Percentiles rank a stretch among this genome's conserved stretches.
phyloP scores from a whole-genome alignment of 2,888 invertebrate species.

The Phrixothrix hirtus region DNA sequence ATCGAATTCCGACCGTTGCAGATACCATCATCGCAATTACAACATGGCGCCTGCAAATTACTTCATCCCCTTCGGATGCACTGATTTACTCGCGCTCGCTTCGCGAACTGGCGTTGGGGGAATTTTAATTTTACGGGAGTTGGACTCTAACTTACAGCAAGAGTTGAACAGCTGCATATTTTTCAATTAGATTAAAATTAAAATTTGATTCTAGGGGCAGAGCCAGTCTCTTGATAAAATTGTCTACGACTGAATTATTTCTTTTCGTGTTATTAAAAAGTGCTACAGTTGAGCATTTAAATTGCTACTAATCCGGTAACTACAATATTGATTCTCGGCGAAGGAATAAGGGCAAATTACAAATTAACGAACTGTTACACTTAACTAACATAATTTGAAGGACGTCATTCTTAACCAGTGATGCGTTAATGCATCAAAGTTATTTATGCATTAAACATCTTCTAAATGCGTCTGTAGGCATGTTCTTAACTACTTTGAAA shows the following conservation, averaged over 20 bases:
- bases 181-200: slow-evolving; percentile 50
- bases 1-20: slow-evolving; percentile 42
- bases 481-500: slow-evolving; percentile 36
- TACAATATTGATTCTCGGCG: too few species aligned
- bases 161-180: slow-evolving; percentile 37
- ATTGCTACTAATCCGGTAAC: too few species aligned
- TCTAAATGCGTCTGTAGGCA: slow-evolving; percentile 17
- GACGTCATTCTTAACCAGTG: not conserved
- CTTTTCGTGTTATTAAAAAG: slow-evolving; percentile 6
- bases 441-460: slow-evolving; percentile 16
- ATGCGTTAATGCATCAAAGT: slow-evolving; percentile 12
- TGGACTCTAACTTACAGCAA: slow-evolving; percentile 26
- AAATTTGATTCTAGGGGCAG: slow-evolving; percentile 32
- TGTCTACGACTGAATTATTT: too few species aligned
- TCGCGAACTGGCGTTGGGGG: slow-evolving; percentile 33
- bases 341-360: too few species aligned
- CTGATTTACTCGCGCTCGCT: slow-evolving; percentile 38
- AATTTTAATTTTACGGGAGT: slow-evolving; percentile 45
- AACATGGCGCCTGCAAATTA: slow-evolving; percentile 47
- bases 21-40: slow-evolving; percentile 45
- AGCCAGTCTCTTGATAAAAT: slow-evolving; percentile 10
- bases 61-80: slow-evolving; percentile 37
- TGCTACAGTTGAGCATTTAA: too few species aligned
- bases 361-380: too few species aligned
- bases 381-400: too few species aligned